These are phyloP conservation scores for Halocaridina rubra DNA, from an alignment of 2,888 invertebrate species.

Conservation along the genomic window DNA sequence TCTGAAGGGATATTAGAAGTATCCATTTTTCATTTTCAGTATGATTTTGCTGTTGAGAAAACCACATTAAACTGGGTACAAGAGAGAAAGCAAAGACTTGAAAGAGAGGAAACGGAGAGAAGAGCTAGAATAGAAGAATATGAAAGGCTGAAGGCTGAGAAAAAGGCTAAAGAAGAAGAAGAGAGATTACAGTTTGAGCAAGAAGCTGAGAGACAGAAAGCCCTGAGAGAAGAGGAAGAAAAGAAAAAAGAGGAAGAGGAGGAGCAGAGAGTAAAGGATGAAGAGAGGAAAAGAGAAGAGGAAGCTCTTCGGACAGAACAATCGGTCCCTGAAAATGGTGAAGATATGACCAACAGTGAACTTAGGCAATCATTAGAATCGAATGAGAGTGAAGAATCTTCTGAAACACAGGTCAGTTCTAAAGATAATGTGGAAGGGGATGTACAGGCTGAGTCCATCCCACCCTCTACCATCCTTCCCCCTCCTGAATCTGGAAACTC, in stretches of 20 bases:
- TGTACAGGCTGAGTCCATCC: background rate
- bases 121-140: slow-evolving; percentile 48
- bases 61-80: slow-evolving; percentile 45
- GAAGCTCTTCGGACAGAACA: background rate
- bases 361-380: background rate
- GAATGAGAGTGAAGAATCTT: slow-evolving; percentile 7
- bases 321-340: background rate
- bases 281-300: slow-evolving; percentile 2
- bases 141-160: slow-evolving; percentile 40
- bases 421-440: background rate
- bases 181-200: slow-evolving; percentile 28
- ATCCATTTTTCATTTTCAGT: slow-evolving; percentile 37
- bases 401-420: background rate
- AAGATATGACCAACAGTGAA: slow-evolving; percentile 4
- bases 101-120: slow-evolving; percentile 18
- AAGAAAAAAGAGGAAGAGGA: slow-evolving; percentile 16
- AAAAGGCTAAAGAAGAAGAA: slow-evolving; percentile 44
- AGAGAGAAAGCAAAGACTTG: slow-evolving; percentile 32
- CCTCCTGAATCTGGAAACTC: background rate
- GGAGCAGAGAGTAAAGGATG: slow-evolving; percentile 17
- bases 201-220: background rate
- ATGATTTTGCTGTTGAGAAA: slow-evolving; percentile 57
- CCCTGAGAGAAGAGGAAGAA: slow-evolving; percentile 31
- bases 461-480: background rate
- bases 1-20: too few relatives aligned